Evolutionary conservation across 2,113 vertebrate genomes (phyloP).

Genomic region (Tretioscincus oriximinensis): DNA sequence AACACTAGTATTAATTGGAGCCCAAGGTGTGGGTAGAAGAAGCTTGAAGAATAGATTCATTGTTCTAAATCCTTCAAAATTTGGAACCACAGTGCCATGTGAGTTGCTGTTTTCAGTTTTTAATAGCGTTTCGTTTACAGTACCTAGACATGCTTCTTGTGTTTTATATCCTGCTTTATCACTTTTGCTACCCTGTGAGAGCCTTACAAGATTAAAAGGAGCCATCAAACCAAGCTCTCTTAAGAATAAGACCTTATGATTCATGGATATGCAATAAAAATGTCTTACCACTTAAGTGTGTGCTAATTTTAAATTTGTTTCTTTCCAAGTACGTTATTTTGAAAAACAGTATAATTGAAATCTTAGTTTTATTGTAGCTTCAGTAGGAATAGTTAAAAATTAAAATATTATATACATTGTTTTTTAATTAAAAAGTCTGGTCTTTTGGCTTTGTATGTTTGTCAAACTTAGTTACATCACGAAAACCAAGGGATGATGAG

Average conservation of each 20-base stretch:
- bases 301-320: background rate
- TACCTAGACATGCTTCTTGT: background rate
- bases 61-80: conserved; percentile 87
- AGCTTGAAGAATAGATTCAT: conserved; percentile 97
- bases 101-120: conserved; percentile 67
- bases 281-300: background rate
- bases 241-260: background rate
- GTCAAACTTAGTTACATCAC: conserved; percentile 85
- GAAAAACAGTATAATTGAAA: background rate
- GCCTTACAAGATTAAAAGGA: background rate
- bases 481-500: conserved; percentile 91
- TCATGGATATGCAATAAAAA: background rate
- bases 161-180: too few relatives aligned
- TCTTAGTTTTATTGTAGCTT: background rate
- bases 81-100: conserved; percentile 98
- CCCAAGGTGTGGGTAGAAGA: conserved; percentile 94
- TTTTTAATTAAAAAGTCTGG: too few relatives aligned
- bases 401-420: background rate
- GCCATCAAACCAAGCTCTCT: background rate
- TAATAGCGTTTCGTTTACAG: background rate
- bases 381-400: background rate
- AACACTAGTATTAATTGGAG: conserved; percentile 93
- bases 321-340: background rate
- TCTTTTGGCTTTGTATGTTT: background rate
- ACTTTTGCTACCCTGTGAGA: too few relatives aligned